phyloP scores from a whole-genome alignment of 2,113 vertebrate species.

The Onychostruthus taczanowskii region DNA sequence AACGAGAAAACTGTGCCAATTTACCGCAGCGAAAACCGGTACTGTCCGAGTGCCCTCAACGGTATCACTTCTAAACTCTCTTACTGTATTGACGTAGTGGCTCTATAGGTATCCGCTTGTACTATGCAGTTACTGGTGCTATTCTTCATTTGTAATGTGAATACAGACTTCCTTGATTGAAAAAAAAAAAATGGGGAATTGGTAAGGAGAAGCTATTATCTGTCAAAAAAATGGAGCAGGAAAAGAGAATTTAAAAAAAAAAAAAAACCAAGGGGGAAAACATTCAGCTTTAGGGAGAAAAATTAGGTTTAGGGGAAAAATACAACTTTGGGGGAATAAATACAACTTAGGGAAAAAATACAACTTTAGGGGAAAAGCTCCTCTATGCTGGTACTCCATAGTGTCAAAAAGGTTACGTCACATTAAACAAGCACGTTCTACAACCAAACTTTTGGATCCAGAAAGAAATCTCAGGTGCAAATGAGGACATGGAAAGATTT shows the following conservation, averaged over 20 bases:
- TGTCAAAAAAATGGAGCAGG: neutral
- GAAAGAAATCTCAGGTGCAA: slow-evolving; percentile 87
- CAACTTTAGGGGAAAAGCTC: neutral
- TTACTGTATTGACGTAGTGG: slow-evolving; percentile 83
- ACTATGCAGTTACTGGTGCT: slow-evolving; percentile 92
- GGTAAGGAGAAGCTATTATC: slow-evolving; percentile 73
- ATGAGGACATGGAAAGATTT: slow-evolving; percentile 73
- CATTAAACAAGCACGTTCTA: neutral
- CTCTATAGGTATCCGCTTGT: slow-evolving; percentile 80
- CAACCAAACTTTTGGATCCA: slow-evolving; percentile 66
- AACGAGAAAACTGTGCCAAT: slow-evolving; percentile 67
- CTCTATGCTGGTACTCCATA: slow-evolving; percentile 78
- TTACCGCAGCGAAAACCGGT: slow-evolving; percentile 62
- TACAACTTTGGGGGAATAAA: neutral
- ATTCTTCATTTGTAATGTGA: slow-evolving; percentile 93
- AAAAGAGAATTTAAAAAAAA: neutral
- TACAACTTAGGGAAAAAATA: no score
- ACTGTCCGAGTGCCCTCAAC: slow-evolving; percentile 59
- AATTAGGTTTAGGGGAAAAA: neutral
- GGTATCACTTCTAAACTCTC: slow-evolving; percentile 71
- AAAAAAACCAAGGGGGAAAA: neutral
- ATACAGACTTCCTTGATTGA: slow-evolving; percentile 82
- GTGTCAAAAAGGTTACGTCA: slow-evolving; percentile 44
- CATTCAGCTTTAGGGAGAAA: neutral
- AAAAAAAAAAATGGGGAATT: slow-evolving; percentile 71